Evolutionary conservation across 2,797 vertebrate genomes (phyloP).

Genomic region (Buceros bicornis): DNA sequence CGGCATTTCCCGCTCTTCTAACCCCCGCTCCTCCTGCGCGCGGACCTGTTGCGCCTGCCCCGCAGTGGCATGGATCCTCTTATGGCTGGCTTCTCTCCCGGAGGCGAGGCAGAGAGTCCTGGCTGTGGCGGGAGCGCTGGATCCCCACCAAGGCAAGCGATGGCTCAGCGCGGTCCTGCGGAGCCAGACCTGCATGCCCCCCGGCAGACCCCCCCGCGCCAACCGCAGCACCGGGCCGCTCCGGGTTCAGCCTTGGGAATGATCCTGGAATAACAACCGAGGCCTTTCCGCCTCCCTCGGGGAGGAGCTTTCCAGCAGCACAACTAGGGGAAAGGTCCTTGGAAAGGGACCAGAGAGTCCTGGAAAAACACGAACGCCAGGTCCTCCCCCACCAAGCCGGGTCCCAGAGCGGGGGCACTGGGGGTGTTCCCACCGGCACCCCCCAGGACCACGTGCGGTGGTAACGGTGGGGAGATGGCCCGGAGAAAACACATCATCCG

Average conservation of each 20-base stretch:
- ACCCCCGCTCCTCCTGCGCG: rapidly evolving
- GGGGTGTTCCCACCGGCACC: rapidly evolving
- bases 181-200: too few relatives aligned
- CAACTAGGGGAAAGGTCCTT: conserved; percentile 41
- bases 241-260: background rate
- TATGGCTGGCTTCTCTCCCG: background rate
- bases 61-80: rapidly evolving
- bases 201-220: too few relatives aligned
- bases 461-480: background rate
- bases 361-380: background rate
- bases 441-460: background rate
- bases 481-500: background rate
- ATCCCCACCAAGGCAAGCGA: too few relatives aligned
- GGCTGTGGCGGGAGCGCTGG: background rate
- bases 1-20: background rate
- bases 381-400: rapidly evolving
- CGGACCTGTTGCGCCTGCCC: background rate
- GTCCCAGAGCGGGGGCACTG: background rate
- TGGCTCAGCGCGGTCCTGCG: too few relatives aligned
- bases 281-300: background rate
- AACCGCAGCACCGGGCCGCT: background rate
- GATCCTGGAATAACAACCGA: background rate
- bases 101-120: background rate
- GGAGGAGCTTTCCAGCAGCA: conserved; percentile 35
- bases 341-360: background rate